Evolutionary conservation across 2,797 vertebrate species (phyloP), one percentile per base, ranked within the genome.

Genomic region (Odontamblyopus lacepedii): DNA sequence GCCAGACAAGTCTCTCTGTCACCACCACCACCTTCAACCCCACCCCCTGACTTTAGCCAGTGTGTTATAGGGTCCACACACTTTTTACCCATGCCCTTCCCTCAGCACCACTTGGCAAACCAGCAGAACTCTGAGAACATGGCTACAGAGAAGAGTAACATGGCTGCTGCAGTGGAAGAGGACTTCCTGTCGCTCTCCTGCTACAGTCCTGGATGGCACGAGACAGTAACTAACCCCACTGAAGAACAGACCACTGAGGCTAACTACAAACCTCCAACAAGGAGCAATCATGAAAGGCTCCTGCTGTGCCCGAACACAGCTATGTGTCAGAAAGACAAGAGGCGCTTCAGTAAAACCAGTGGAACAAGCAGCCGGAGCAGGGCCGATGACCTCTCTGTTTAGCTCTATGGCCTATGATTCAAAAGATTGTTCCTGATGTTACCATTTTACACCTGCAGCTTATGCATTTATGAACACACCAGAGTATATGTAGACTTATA

Each of bases 61-160:
- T 97, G 96, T 63, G 76, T 98, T 61, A 91, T 88, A 0, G 91
- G 85, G 35, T 84, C 91, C 2, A 79, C 93, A 0, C 91, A 91
- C 64, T 89, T 90, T 74, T 80, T 96, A 83, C 86, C 92, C 38
- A 91, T 88, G 13, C 92, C 95, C 3, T 98, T 97, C 88, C 95
- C 92, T 82, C 92, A 95, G 89, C 95, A 95, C 63, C 71, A 77
- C 0, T 63, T 95, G 83, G 96, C 94, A 0, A 92, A 94, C 70
- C 96, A 96, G 74, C 97, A 98, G 79, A 99, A 98, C 87, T 96
- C 95, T 0, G 95, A 93, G 71, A 96, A 97, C 87, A 93, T 96
- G 50, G 95, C 92, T 71, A 94, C 95, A 0, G 97, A 98, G 87
- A 94, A 92, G 69, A 94, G 95, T 72, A 94, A 92, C 71, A 94